A percentile compares a stretch with the other conserved stretches of the same genome.
phyloP scores from a whole-genome alignment of 1,140 invertebrate genomes.

The Trichogramma pretiosum region DNA sequence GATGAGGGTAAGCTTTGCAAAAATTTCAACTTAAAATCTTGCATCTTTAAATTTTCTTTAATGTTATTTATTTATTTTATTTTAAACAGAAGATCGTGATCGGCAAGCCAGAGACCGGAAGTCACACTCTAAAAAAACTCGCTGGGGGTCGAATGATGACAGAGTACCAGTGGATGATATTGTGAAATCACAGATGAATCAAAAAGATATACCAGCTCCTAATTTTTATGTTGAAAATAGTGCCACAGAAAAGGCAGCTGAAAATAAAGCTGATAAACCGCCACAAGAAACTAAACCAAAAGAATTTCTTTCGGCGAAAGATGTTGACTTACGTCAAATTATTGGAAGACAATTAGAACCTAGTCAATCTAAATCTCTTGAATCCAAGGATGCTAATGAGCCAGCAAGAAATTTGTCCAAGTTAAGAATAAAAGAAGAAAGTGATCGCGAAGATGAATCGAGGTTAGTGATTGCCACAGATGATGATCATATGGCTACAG shows the following conservation, averaged over 20 bases:
- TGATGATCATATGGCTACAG: slow-evolving; percentile 33
- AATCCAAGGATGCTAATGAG: slow-evolving; percentile 38
- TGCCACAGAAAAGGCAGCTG: slow-evolving; percentile 40
- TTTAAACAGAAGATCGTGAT: slow-evolving; percentile 24
- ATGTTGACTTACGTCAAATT: slow-evolving; percentile 37
- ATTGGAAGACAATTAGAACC: too few relatives aligned
- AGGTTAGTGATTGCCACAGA: slow-evolving; percentile 38
- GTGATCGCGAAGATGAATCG: slow-evolving; percentile 40
- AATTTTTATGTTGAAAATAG: slow-evolving; percentile 36
- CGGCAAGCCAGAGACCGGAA: slow-evolving; percentile 28
- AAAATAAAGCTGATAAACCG: too few relatives aligned
- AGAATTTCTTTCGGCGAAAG: slow-evolving; percentile 33
- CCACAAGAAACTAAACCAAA: slow-evolving; percentile 41
- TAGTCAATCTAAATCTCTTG: too few relatives aligned
- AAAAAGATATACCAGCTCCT: slow-evolving; percentile 20
- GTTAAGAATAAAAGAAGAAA: slow-evolving; percentile 39
- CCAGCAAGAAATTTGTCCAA: slow-evolving; percentile 33
- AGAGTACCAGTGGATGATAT: slow-evolving; percentile 41
- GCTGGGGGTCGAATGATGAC: slow-evolving; percentile 44
- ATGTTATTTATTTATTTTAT: too few relatives aligned
- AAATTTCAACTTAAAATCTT: neutral
- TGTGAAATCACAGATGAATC: too few relatives aligned
- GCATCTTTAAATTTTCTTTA: too few relatives aligned
- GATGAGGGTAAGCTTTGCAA: slow-evolving; percentile 32
- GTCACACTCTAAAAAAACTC: slow-evolving; percentile 35